Evolutionary conservation across 2,888 invertebrate species (phyloP).

Genomic region (Tillus elongatus): DNA sequence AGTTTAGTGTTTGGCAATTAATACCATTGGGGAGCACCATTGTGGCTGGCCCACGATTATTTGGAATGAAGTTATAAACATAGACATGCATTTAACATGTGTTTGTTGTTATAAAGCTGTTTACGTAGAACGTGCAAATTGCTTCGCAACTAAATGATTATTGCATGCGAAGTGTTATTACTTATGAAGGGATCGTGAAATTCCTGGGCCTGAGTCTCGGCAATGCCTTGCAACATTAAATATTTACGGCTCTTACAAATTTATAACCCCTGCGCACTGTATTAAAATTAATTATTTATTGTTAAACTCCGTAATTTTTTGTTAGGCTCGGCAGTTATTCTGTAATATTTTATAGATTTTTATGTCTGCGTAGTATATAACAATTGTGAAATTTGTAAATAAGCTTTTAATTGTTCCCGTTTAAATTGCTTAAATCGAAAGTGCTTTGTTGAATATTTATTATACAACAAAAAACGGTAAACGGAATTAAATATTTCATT

Average conservation of each 20-base stretch:
- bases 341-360: constrained; percentile 30
- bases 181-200: constrained; percentile 36
- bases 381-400: constrained; percentile 33
- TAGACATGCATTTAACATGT: too few relatives aligned
- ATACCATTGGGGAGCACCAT: too few relatives aligned
- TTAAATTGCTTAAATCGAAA: too few relatives aligned
- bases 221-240: constrained; percentile 37
- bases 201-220: constrained; percentile 33
- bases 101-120: too few relatives aligned
- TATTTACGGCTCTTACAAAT: constrained; percentile 40
- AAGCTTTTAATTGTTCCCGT: constrained; percentile 33
- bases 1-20: too few relatives aligned
- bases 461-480: too few relatives aligned
- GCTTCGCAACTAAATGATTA: constrained; percentile 39
- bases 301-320: constrained; percentile 51
- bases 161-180: constrained; percentile 38
- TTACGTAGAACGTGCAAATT: constrained; percentile 35
- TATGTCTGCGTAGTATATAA: constrained; percentile 32
- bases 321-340: constrained; percentile 27
- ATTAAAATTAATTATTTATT: constrained; percentile 54
- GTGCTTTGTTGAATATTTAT: too few relatives aligned
- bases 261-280: constrained; percentile 43
- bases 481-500: too few relatives aligned
- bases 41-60: too few relatives aligned
- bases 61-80: too few relatives aligned